Percentiles rank a stretch among this genome's conserved stretches.
phyloP scores from a whole-genome alignment of 2,888 invertebrate genomes.

The Cotesia congregata region DNA sequence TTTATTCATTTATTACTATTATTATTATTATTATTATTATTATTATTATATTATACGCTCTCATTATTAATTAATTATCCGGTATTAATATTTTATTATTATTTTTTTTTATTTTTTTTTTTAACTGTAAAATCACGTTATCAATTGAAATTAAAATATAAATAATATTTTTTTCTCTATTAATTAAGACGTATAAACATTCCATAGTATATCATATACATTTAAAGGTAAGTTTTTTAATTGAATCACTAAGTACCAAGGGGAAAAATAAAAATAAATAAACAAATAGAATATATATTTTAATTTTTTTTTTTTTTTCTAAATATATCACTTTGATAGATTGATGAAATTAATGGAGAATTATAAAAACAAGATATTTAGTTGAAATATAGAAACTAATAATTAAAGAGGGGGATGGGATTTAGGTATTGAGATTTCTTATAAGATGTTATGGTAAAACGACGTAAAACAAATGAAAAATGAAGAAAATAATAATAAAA shows the following conservation, averaged over 20 bases:
- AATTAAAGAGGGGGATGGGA: not conserved
- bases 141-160: not conserved
- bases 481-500: slow-evolving; percentile 54
- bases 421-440: slow-evolving; percentile 47
- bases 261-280: slow-evolving; percentile 5
- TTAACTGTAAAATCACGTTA: not conserved
- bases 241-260: not conserved
- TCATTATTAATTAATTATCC: not conserved
- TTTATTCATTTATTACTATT: slow-evolving; percentile 2
- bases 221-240: slow-evolving; percentile 10
- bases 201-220: not conserved
- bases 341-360: slow-evolving; percentile 53
- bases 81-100: not conserved
- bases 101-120: slow-evolving; percentile 18
- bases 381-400: not conserved
- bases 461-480: slow-evolving; percentile 52
- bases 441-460: slow-evolving; percentile 52
- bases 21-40: too few relatives aligned
- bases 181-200: not conserved
- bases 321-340: not conserved
- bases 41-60: too few relatives aligned
- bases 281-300: not conserved
- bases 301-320: too few relatives aligned
- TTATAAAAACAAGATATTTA: not conserved
- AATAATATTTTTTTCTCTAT: not conserved